These are phyloP conservation scores for Rhabditoides inermis DNA, from an alignment of 2,888 invertebrate genomes.

Conservation along the genomic window DNA sequence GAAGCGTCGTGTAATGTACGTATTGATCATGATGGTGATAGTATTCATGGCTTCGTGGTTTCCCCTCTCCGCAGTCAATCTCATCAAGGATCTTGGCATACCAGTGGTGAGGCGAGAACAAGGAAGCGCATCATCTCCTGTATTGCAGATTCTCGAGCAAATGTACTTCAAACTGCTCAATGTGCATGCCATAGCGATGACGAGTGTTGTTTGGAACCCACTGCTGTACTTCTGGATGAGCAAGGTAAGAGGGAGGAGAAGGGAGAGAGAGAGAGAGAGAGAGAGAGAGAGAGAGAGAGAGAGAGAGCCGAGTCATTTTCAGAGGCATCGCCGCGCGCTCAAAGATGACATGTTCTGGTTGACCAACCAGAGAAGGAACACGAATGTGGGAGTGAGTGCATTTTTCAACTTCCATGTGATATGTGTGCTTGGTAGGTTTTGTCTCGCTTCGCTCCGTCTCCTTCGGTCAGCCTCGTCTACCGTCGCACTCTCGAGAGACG, in stretches of 20 bases:
- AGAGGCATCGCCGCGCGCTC: slow-evolving; percentile 48
- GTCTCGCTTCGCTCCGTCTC: slow-evolving; percentile 46
- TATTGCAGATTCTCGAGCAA: slow-evolving; percentile 25
- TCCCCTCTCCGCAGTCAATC: slow-evolving; percentile 45
- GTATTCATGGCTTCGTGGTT: slow-evolving; percentile 47
- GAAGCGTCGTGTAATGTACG: slow-evolving; percentile 46
- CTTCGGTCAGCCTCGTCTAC: slow-evolving; percentile 46
- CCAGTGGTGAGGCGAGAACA: background rate
- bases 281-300: too few species aligned
- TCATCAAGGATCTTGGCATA: slow-evolving; percentile 41
- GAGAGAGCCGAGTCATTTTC: too few species aligned
- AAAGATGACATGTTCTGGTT: slow-evolving; percentile 51
- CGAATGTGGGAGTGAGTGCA: slow-evolving; percentile 28
- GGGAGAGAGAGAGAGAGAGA: too few species aligned
- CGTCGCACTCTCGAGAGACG: slow-evolving; percentile 44
- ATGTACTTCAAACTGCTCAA: slow-evolving; percentile 48
- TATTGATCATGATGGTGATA: slow-evolving; percentile 50
- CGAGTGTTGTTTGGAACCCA: slow-evolving; percentile 49
- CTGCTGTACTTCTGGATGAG: slow-evolving; percentile 51
- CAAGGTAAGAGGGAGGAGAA: slow-evolving; percentile 34
- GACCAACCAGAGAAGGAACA: slow-evolving; percentile 40
- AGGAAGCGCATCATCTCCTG: too few species aligned
- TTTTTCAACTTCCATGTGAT: too few species aligned
- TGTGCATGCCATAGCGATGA: slow-evolving; percentile 50
- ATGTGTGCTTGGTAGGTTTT: too few species aligned